phyloP scores from a whole-genome alignment of 2,797 vertebrate species.

The Parambassis ranga region DNA sequence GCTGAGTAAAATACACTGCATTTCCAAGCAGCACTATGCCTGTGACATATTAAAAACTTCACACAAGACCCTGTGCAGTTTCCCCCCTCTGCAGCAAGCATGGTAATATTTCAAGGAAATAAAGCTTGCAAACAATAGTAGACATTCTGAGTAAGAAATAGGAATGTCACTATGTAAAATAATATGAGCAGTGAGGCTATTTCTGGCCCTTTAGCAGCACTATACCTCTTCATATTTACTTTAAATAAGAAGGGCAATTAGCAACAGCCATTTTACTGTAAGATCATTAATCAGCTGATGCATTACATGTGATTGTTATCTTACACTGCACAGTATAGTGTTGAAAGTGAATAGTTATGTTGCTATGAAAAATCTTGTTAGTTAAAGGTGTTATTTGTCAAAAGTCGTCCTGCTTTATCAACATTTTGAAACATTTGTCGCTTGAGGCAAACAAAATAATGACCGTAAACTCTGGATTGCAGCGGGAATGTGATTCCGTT shows the following conservation, averaged over 20 bases:
- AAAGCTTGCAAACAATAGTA: conserved; percentile 49
- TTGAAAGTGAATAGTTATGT: too few species aligned
- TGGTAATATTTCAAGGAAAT: conserved; percentile 64
- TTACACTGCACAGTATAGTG: not conserved
- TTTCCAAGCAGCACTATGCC: conserved; percentile 78
- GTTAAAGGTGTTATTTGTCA: not conserved
- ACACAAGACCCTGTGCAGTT: conserved; percentile 47
- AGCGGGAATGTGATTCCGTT: not conserved
- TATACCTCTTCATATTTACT: not conserved
- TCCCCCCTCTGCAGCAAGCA: conserved; percentile 18
- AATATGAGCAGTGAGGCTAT: conserved; percentile 2
- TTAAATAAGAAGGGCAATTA: conserved; percentile 25
- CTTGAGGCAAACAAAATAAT: not conserved
- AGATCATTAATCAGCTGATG: conserved; percentile 12
- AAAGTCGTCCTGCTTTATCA: not conserved
- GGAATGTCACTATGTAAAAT: conserved; percentile 38
- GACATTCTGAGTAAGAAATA: conserved; percentile 47
- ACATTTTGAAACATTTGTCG: not conserved
- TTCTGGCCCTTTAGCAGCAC: conserved; percentile 21
- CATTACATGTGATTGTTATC: too few species aligned
- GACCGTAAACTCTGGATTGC: not conserved
- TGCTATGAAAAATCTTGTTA: not conserved
- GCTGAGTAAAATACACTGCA: conserved; percentile 81
- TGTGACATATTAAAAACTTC: conserved; percentile 80
- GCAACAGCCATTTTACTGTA: not conserved